A percentile compares a stretch with the other conserved stretches of the same genome.
Evolutionary conservation across 2,888 invertebrate species (phyloP).

Genomic region (Leptopterna dolabrata): DNA sequence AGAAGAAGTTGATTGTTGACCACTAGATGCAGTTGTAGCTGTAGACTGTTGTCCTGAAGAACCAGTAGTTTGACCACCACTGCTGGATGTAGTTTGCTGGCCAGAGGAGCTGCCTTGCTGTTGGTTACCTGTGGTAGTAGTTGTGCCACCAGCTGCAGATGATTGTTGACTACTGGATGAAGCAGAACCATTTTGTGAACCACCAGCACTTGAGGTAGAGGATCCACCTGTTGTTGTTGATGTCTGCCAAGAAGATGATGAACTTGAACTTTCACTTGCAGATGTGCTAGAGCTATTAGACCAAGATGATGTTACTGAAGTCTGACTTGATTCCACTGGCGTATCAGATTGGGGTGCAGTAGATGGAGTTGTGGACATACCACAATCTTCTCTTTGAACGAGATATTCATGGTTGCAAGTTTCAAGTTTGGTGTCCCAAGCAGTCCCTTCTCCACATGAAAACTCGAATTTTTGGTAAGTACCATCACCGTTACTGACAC

Average conservation of each 20-base stretch:
- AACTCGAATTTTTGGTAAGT: conserved; percentile 77
- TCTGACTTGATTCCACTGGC: conserved; percentile 59
- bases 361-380: conserved; percentile 59
- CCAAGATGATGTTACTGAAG: conserved; percentile 60
- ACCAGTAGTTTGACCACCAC: conserved; percentile 53
- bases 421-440: conserved; percentile 78
- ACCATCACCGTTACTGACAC: conserved; percentile 66
- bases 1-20: conserved; percentile 52
- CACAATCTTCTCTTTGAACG: conserved; percentile 66
- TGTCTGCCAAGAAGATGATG: conserved; percentile 61
- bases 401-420: conserved; percentile 80
- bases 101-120: conserved; percentile 58
- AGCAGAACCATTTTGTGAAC: conserved; percentile 57
- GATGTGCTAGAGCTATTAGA: conserved; percentile 61
- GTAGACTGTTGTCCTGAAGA: conserved; percentile 59
- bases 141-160: conserved; percentile 57
- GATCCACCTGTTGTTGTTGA: conserved; percentile 56
- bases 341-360: conserved; percentile 62
- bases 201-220: conserved; percentile 58
- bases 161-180: conserved; percentile 57
- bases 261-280: conserved; percentile 59
- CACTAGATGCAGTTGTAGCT: conserved; percentile 42
- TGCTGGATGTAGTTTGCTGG: conserved; percentile 57
- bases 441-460: conserved; percentile 79
- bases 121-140: conserved; percentile 55